Conservation (phyloP, 37 sponge, comb jelly and placozoan genomes). For the Petrosia ficiformis region DNA sequence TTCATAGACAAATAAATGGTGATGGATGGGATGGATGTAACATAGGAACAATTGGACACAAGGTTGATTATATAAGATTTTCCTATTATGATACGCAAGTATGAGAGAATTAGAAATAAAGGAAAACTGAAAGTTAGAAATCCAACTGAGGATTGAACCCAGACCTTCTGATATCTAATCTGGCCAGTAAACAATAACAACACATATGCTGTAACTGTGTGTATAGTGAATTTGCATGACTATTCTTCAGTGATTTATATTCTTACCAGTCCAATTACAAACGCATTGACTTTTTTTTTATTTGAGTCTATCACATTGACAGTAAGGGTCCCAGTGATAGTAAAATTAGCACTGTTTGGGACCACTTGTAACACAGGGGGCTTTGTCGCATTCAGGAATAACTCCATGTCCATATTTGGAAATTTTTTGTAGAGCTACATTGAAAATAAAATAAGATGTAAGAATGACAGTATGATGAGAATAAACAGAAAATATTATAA, state of each 20-base stretch:
- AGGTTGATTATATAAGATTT: no score
- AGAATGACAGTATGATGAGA: background rate
- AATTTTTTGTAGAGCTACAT: conserved; percentile 72
- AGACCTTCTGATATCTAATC: background rate
- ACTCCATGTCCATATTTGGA: conserved; percentile 74
- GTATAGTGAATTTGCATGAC: conserved; percentile 54
- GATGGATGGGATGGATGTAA: no score
- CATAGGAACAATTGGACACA: no score
- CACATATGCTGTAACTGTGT: conserved; percentile 38
- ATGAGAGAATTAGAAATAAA: no score
- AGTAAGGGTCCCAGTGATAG: conserved; percentile 39
- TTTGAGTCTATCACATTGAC: conserved; percentile 44
- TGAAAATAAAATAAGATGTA: background rate
- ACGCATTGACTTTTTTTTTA: conserved; percentile 29
- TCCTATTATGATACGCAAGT: no score
- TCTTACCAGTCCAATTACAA: conserved; percentile 39
- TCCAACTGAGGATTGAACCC: background rate
- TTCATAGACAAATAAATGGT: no score
- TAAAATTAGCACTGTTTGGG: conserved; percentile 32
- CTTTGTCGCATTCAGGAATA: conserved; percentile 43
- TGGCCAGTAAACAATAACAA: no score
- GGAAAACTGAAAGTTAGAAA: no score
- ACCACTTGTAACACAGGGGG: conserved; percentile 52
- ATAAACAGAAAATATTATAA: background rate
- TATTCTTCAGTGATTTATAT: no score